These are phyloP conservation scores for Sminthurinus aureus DNA, from an alignment of 2,888 invertebrate species.

Conservation along the genomic window DNA sequence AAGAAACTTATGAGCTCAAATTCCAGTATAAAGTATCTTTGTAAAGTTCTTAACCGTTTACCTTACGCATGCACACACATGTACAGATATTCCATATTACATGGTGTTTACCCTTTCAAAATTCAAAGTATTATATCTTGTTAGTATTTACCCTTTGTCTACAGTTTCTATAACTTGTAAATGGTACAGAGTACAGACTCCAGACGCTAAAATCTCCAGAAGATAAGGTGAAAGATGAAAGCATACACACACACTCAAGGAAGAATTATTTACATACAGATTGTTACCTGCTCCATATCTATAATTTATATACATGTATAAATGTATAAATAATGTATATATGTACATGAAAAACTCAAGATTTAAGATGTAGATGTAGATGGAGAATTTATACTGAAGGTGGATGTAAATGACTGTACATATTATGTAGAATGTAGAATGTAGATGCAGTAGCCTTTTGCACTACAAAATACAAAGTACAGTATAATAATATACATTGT, in stretches of 20 bases:
- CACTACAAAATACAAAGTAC: background rate
- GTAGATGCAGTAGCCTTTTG: too few species aligned
- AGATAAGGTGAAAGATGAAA: background rate
- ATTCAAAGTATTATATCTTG: background rate
- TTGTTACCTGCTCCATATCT: too few species aligned
- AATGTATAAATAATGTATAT: too few species aligned
- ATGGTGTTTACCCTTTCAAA: background rate
- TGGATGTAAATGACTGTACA: too few species aligned
- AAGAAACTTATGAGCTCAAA: constrained; percentile 9
- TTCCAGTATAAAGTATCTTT: background rate
- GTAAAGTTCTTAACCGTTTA: background rate
- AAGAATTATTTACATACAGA: too few species aligned
- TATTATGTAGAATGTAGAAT: too few species aligned
- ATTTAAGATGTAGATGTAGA: too few species aligned
- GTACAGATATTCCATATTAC: background rate
- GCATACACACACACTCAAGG: background rate
- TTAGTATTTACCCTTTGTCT: constrained; percentile 1
- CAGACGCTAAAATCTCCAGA: background rate
- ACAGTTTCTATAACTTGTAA: background rate
- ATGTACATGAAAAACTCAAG: too few species aligned
- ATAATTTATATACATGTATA: too few species aligned
- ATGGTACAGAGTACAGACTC: background rate
- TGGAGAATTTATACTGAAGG: too few species aligned
- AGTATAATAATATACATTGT: too few species aligned
- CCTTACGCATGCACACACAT: too few species aligned